These are phyloP conservation scores for Agrypnus murinus DNA, from an alignment of 2,888 invertebrate genomes.

Conservation along the genomic window DNA sequence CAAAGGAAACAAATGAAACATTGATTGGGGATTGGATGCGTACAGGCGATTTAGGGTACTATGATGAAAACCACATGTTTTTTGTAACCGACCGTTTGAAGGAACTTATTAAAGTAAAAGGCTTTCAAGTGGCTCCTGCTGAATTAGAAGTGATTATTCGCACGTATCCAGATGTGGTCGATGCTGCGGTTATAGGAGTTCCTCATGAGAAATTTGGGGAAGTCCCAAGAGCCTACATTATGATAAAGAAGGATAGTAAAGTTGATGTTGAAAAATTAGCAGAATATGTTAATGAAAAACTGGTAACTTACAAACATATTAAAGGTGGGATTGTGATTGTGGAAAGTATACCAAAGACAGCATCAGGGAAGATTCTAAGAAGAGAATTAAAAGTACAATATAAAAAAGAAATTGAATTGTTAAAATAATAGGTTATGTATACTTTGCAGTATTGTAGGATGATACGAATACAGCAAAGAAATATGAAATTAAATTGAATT, in stretches of 20 bases:
- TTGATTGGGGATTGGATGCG: conserved; percentile 85
- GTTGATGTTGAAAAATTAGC: conserved; percentile 74
- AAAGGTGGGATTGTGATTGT: conserved; percentile 79
- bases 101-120: conserved; percentile 83
- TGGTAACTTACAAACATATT: conserved; percentile 84
- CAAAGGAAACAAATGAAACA: conserved; percentile 80
- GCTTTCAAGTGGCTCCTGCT: conserved; percentile 87
- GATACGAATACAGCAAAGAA: no score
- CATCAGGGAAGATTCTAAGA: conserved; percentile 85
- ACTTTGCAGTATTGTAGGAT: no score
- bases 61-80: conserved; percentile 78
- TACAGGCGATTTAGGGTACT: conserved; percentile 76
- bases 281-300: conserved; percentile 77
- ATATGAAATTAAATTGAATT: no score
- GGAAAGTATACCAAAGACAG: conserved; percentile 82
- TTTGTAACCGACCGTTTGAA: conserved; percentile 86
- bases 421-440: no score
- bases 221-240: conserved; percentile 80
- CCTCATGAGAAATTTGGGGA: conserved; percentile 72
- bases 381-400: conserved; percentile 27
- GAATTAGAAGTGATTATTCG: conserved; percentile 83
- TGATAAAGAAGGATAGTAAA: conserved; percentile 70
- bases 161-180: conserved; percentile 81
- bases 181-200: conserved; percentile 87
- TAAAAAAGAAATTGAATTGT: background rate